phyloP scores from a whole-genome alignment of 2,888 invertebrate genomes.

The Atrina japonica region DNA sequence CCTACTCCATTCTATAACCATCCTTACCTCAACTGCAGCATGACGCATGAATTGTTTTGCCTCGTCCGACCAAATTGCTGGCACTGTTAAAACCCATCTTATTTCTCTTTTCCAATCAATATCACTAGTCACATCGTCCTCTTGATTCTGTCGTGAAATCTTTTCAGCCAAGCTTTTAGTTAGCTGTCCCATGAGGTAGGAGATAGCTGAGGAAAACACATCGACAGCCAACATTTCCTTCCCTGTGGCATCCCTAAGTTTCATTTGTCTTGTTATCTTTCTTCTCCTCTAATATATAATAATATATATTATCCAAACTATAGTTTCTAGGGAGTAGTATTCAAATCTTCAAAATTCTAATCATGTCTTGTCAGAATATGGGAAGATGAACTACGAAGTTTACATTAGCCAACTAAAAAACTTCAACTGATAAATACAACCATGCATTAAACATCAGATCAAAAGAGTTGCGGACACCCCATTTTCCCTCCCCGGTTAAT shows the following conservation, averaged over 20 bases:
- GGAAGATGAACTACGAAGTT: too few relatives aligned
- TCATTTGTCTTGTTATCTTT: conserved; percentile 22
- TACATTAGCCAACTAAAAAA: too few relatives aligned
- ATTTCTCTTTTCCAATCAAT: conserved; percentile 7
- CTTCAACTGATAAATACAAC: too few relatives aligned
- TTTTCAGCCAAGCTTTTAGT: conserved; percentile 21
- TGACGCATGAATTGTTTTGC: conserved; percentile 36
- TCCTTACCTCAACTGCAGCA: conserved; percentile 32
- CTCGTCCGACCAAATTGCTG: conserved; percentile 29
- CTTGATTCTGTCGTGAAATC: conserved; percentile 12
- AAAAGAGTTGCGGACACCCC: too few relatives aligned
- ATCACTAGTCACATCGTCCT: not conserved
- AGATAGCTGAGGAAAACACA: conserved; percentile 45
- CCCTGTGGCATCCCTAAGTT: conserved; percentile 43
- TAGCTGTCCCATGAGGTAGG: conserved; percentile 43
- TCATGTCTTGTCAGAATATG: too few relatives aligned
- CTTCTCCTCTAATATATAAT: too few relatives aligned
- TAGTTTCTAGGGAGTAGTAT: too few relatives aligned
- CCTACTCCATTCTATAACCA: too few relatives aligned
- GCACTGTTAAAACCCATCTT: conserved; percentile 31
- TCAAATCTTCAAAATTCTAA: too few relatives aligned
- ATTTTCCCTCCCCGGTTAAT: too few relatives aligned
- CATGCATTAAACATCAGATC: too few relatives aligned
- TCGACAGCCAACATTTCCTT: conserved; percentile 44
- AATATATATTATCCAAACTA: too few relatives aligned